Evolutionary conservation across 2,888 invertebrate species (phyloP).

Genomic region (Thera obeliscata): DNA sequence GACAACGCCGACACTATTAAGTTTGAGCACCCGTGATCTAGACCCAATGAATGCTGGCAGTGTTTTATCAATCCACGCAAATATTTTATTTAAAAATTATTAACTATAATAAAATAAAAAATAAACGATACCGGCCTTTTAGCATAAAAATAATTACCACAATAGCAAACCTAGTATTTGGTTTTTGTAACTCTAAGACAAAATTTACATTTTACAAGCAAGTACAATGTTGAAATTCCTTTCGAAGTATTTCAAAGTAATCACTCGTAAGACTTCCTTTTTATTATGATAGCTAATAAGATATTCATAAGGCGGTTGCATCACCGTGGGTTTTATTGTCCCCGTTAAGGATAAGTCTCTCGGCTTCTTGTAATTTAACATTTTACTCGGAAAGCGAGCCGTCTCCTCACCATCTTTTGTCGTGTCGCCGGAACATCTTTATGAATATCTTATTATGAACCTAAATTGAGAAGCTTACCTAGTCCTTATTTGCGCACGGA

Average conservation of each 20-base stretch:
- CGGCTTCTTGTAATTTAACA: conserved; percentile 67
- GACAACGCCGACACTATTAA: too few species aligned
- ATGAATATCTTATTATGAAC: conserved; percentile 79
- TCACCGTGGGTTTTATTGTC: conserved; percentile 46
- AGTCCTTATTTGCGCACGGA: conserved; percentile 74
- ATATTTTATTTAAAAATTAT: too few species aligned
- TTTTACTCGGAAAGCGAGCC: conserved; percentile 61
- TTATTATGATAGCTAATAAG: conserved; percentile 35
- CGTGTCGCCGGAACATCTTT: conserved; percentile 68
- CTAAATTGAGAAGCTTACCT: conserved; percentile 78
- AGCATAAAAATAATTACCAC: too few species aligned
- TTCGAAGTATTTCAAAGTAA: conserved; percentile 27
- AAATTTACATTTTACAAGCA: background rate
- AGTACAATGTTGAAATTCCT: conserved; percentile 14
- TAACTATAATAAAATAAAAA: too few species aligned
- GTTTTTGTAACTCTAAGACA: too few species aligned
- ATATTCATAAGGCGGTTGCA: conserved; percentile 43
- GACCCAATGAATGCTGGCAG: too few species aligned
- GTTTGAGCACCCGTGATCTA: too few species aligned
- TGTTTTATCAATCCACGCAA: too few species aligned
- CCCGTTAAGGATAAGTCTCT: conserved; percentile 50
- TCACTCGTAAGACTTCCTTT: conserved; percentile 32
- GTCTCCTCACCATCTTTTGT: conserved; percentile 64
- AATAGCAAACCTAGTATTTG: too few species aligned
- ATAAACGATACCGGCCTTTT: too few species aligned